These are phyloP conservation scores for Tympanoctomys barrerae DNA, from an alignment of 2,797 vertebrate species.

Conservation along the genomic window DNA sequence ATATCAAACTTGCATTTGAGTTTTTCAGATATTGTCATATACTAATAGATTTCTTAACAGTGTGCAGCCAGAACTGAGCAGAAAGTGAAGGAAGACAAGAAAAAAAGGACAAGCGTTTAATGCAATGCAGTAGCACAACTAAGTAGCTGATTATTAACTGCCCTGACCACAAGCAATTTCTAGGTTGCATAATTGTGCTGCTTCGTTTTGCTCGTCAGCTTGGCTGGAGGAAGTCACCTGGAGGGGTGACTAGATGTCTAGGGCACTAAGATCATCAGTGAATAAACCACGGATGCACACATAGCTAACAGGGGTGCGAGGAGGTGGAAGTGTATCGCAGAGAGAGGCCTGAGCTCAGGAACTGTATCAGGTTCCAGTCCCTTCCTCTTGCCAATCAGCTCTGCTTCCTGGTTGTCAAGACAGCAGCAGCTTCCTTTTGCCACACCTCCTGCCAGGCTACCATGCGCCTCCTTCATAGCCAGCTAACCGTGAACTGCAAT, in stretches of 20 bases:
- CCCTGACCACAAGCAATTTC: background rate
- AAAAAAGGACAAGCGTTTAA: background rate
- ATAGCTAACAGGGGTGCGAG: background rate
- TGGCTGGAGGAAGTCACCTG: background rate
- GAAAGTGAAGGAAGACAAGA: background rate
- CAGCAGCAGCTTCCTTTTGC: background rate
- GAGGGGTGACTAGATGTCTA: background rate
- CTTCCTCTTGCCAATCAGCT: background rate
- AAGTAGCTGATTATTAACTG: background rate
- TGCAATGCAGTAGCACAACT: background rate
- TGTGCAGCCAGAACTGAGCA: background rate
- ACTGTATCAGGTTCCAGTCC: background rate
- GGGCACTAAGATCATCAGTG: background rate
- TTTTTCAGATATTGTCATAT: conserved; percentile 45
- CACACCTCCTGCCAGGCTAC: background rate
- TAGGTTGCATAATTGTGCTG: background rate
- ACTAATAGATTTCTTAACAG: background rate
- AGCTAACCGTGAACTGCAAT: background rate
- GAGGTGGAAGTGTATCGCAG: background rate
- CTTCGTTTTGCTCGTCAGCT: background rate
- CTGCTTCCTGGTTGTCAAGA: background rate
- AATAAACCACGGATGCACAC: background rate
- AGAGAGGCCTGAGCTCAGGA: background rate
- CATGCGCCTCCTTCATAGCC: background rate
- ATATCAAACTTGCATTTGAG: background rate